Base-by-base conservation (phyloP, 2,888 invertebrate species). In the Caradrina kadenii region DNA sequence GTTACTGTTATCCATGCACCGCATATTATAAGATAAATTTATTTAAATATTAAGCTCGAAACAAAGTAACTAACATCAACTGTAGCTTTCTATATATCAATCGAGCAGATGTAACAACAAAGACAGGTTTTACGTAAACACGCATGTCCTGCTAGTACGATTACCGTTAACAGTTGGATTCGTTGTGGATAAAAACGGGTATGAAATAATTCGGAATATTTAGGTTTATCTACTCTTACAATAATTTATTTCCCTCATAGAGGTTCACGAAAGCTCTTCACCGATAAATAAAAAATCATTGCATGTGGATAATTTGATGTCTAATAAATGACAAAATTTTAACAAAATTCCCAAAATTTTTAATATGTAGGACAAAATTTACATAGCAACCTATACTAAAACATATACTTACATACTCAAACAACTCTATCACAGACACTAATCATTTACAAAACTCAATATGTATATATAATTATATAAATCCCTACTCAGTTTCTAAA, bases 1-100 rank as follows among this genome's bases (percentile, higher is more conserved):
- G 95, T 93, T 89, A 86, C 82, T 87, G 87, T 89, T 90, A 79
- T 86, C 75, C 86, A 88, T 87, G 89, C 91, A 91, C 90, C 90
- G 86, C 85, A 88, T 81, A 86, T 86, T 87, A 87, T 84, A 89
- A 88, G 86, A 86, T 79, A 83, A 82, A 80, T 83, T 82, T 77
- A 79, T 81, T 73, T 65, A 79, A 77, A 75, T 81, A 83, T 80
- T 87, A 90, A 90, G 90, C 88, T 90, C 87, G 80, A 86, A 87
- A 82, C 60, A 80, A 86, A 86, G 70, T 63, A 77, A 80, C 62
- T 68, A 74, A 81, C 67, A 71, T 70, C 66, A 66, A 66, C 50
- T 66, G 58, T 54, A 65, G 53, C 21, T 62, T 63, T 59, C 35
- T 56, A 67, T 77, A 62, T 62, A 62, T 62, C 62, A 76, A 61